Evolutionary conservation across 2,113 vertebrate genomes (phyloP).

Genomic region (Hydropotes inermis): DNA sequence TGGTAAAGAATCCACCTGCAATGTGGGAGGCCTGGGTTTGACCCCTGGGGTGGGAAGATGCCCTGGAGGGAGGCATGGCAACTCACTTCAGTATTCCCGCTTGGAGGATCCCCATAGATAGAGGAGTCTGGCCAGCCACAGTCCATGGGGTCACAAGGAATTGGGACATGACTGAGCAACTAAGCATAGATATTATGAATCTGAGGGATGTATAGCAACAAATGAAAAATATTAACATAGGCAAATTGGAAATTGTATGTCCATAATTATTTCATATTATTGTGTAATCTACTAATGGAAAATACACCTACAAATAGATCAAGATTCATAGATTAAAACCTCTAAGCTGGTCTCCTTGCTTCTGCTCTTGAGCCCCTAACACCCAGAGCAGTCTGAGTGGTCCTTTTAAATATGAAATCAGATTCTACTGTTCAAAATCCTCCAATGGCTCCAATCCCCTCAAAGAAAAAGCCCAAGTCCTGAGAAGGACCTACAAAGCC

Average conservation of each 20-base stretch:
- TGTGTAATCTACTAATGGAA: neutral
- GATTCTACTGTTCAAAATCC: neutral
- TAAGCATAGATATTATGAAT: neutral
- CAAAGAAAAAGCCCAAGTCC: neutral
- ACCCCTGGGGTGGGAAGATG: neutral
- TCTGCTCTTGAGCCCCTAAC: neutral
- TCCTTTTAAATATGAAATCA: neutral
- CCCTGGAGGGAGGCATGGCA: neutral
- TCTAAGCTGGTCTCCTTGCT: neutral
- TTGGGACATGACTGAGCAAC: neutral
- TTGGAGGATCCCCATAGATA: neutral
- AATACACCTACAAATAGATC: neutral
- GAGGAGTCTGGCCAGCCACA: neutral
- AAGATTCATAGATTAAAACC: neutral
- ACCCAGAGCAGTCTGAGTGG: neutral
- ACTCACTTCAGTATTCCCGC: neutral
- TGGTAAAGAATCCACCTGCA: neutral
- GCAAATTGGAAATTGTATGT: neutral
- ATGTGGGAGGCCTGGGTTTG: neutral
- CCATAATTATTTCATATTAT: neutral
- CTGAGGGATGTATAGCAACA: neutral
- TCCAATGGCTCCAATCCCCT: neutral
- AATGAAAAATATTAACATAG: neutral
- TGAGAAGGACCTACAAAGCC: neutral
- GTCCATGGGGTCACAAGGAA: neutral